Evolutionary conservation across 2,888 invertebrate species (phyloP).

Genomic region (Tipula lateralis): DNA sequence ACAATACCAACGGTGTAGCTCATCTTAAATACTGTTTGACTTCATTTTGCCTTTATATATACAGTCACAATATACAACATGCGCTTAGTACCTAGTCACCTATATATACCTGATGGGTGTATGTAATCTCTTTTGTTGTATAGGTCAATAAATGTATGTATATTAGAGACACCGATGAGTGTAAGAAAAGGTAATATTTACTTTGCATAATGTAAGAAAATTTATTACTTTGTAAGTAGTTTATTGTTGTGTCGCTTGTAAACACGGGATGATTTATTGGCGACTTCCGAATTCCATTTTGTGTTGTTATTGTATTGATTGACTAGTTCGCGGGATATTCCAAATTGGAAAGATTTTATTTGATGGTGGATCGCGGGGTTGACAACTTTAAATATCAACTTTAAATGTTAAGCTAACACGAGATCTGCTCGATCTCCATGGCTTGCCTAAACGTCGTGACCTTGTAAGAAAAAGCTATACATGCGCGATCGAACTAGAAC

Average conservation of each 20-base stretch:
- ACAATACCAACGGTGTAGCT: neutral
- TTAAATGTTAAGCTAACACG: no score
- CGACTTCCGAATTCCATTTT: neutral
- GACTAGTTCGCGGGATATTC: no score
- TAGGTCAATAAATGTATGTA: neutral
- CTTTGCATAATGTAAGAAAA: constrained; percentile 12
- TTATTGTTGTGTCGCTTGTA: constrained; percentile 19
- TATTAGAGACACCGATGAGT: neutral
- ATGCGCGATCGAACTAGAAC: no score
- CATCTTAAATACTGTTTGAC: neutral
- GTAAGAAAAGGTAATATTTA: neutral
- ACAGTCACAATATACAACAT: neutral
- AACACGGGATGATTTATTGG: neutral
- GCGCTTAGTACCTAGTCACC: neutral
- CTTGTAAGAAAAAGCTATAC: no score
- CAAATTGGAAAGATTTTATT: no score
- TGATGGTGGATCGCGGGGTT: no score
- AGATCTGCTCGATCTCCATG: no score
- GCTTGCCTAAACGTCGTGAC: no score
- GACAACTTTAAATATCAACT: no score
- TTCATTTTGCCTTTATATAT: neutral
- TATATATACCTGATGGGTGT: neutral
- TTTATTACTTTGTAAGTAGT: neutral
- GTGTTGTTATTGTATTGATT: neutral
- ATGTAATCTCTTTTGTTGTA: neutral